Evolutionary conservation across 2,113 vertebrate species (phyloP), one percentile per base, ranked within the genome.

Genomic region (Cyanoramphus novaezelandiae): DNA sequence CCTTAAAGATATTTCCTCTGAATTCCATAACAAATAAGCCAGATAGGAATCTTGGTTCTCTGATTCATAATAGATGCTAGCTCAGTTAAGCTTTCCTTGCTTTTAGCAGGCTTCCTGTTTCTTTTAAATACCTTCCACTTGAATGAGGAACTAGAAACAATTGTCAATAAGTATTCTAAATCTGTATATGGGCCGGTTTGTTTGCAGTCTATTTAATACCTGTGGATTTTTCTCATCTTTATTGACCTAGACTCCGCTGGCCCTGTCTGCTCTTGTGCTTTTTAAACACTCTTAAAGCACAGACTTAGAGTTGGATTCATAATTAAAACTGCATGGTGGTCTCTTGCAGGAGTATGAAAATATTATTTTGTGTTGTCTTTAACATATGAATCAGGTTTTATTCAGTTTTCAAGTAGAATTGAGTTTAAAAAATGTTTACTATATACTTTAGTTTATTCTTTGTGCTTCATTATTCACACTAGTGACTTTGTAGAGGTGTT

Each of bases 101-200:
- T 94, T 96, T 90, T 92, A 82, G 44, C 80, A 91, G 88, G 27
- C 77, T 94, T 96, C 93, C 90, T 95, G 93, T 86, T 96, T 86
- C 69, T 92, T 95, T 84, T 86, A 75, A 93, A 88, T 88, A 76
- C 33, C 13, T 91, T 87, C 74, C 67, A 82, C 46, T 87, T 92
- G 55, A 75, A 71, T 65, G 19, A 82, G 60, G 44, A 91, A 72
- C 81, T 68, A 79, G 52, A 86, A 96, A 94, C 96, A 96, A 94
- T 90, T 92, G 93, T 81, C 91, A 92, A 35, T 93, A 82, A 75
- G 50, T 80, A 5, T 92, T 83, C 57, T 96, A 70, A 90, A 68
- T 69, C 31, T 11, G 1, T 75, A 37, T 41, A 33, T 18, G 63
- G 55, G 33, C 39, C 60, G 31, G 27, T 44, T 83, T 88, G 53